Evolutionary conservation across 35 echinoderm and acorn worm species (phyloP), one percentile per base, ranked within the genome.

Genomic region (Lytechinus pictus): DNA sequence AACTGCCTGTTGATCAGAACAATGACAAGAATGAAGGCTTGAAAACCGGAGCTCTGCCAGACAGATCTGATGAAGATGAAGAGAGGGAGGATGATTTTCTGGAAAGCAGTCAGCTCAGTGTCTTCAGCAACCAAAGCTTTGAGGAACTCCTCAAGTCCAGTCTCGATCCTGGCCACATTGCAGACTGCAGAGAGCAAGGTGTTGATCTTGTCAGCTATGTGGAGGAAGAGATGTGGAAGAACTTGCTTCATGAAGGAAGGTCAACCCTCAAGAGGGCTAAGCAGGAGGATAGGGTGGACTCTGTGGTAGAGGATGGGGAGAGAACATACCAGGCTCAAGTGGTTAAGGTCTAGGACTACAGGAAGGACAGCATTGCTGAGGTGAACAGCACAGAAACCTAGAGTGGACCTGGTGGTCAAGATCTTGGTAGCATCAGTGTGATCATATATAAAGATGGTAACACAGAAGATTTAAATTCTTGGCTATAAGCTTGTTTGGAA

Each of bases 181-280:
- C 28, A 11, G 28, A 52, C 88, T 90, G 88, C 88, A 90, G 16
- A 54, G 16, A 54, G 10, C 16, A 90, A 19, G 88, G 88, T 28
- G 52, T 90, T 9, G 88, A 90, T 21, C 29, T 90, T 4, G 52
- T 44, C 52, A 90, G 88, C 88, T 90, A 52, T 8, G 88, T 90
- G 4, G 88, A 90, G 16, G 88, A 90, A 52, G 88, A 90, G 88
- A 90, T 90, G 88, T 90, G 88, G 88, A 90, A 90, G 88, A 54
- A 52, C 10, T 54, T 90, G 28, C 88, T 90, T 19, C 28, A 90
- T 90, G 27, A 90, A 90, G 88, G 88, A 29, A 90, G 27, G 0
- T 52, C 88, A 28, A 52, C 88, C 28, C 29, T 90, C 29, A 90
- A 90, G 88, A 90, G 88, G 11, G 88, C 9, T 3, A 90, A 90